A percentile compares a stretch with the other conserved stretches of the same genome.
phyloP scores from a whole-genome alignment of 1,140 invertebrate species.

The Plectrocnemia conspersa region DNA sequence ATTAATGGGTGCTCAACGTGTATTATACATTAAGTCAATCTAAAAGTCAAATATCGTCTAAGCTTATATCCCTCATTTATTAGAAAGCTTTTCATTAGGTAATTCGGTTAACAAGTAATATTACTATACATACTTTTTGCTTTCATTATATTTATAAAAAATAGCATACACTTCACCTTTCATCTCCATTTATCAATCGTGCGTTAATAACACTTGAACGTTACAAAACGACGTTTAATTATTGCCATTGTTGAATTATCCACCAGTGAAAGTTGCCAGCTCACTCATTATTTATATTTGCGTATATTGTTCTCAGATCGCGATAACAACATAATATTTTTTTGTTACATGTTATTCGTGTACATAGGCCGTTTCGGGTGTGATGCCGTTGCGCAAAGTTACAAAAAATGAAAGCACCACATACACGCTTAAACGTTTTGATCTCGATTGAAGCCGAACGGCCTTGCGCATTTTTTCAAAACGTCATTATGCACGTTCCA shows the following conservation, averaged over 20 bases:
- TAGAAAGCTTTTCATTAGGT: no score
- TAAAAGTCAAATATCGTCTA: no score
- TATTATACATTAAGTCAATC: no score
- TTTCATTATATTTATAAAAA: no score
- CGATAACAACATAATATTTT: slow-evolving; percentile 16
- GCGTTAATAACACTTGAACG: neutral
- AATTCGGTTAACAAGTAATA: no score
- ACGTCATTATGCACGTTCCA: slow-evolving; percentile 9
- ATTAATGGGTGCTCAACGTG: no score
- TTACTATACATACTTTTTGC: no score
- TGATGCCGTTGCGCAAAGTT: slow-evolving; percentile 16
- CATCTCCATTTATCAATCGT: slow-evolving; percentile 8
- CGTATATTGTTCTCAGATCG: slow-evolving; percentile 33
- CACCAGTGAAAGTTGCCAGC: slow-evolving; percentile 29
- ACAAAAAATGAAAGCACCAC: slow-evolving; percentile 18
- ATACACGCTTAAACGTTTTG: neutral
- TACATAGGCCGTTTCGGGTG: neutral
- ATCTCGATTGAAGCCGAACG: slow-evolving; percentile 15
- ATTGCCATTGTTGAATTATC: slow-evolving; percentile 30
- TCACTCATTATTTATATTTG: slow-evolving; percentile 14
- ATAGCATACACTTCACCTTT: no score
- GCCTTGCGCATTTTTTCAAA: slow-evolving; percentile 19
- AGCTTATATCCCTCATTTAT: no score
- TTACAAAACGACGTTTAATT: slow-evolving; percentile 30
- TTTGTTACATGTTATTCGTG: neutral